Base-by-base conservation (phyloP, 2,797 vertebrate genomes). In the Fistularia tabacaria region DNA sequence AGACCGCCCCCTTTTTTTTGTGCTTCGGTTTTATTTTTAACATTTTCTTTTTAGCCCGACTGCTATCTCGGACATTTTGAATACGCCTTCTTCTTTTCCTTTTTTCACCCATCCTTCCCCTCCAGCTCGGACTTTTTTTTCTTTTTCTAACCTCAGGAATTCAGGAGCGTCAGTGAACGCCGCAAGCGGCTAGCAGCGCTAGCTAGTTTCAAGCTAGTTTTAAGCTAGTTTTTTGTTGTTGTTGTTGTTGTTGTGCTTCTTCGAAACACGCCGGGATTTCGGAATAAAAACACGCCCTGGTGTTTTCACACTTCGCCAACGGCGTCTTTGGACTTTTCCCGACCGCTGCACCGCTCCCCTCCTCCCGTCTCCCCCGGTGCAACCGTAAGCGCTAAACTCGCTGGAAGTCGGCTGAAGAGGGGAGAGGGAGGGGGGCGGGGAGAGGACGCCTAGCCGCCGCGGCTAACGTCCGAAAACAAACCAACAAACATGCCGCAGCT, bases 401-500 rank as follows among this genome's bases (percentile, higher is more conserved):
- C 6, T 3, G 10, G 25, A 58, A 64, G 47, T 69, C 44, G 43
- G 10, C 51, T 7, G 12, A 12, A 49, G 38, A 11, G 14, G 10
- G 14, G 1, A 10, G 50, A 0, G 37, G 7, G 36, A 38, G 36
- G 12, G 6, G 11, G 13, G 9, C 36, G 14, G 40, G 39, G 3
- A 6, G 7, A n/a, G n/a, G 36, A 12, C n/a, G 11, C 10, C 14
- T 54, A 80, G 77, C 77, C 3, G 44, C 1, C 12, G 57, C 54
- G 25, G 83, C 78, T 81, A 84, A 54, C 15, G 8, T 44, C 11
- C 25, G 5, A 25, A n/a, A n/a, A n/a, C n/a, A n/a, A n/a, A 10
- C 72, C 59, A 50, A 45, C 76, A 53, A 76, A 83, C 69, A 94
- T 93, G 93, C 90, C 91, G 79, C 91, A 92, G 86, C 70, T 93